A percentile compares a stretch with the other conserved stretches of the same genome.
Evolutionary conservation across 2,113 vertebrate genomes (phyloP).

Genomic region (Crotophaga sulcirostris): DNA sequence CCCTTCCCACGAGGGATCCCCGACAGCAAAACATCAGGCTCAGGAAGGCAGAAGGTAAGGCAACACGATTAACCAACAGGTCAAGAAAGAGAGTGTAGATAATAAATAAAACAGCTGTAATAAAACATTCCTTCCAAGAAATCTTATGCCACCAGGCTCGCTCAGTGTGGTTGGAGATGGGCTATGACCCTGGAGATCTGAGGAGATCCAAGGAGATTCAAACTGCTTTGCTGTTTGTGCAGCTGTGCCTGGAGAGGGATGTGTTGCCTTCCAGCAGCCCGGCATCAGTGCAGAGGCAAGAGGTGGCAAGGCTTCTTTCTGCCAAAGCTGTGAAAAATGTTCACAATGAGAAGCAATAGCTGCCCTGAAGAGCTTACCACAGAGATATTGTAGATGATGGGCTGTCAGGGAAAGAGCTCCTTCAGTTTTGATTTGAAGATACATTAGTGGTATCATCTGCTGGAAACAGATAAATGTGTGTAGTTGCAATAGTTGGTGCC

Average conservation of each 20-base stretch:
- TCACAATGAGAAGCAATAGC: neutral
- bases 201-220: neutral
- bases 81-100: neutral
- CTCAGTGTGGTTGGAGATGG: fast-evolving
- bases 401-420: neutral
- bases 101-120: too few species aligned
- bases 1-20: neutral
- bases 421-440: fast-evolving
- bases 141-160: neutral
- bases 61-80: neutral
- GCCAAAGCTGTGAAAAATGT: neutral
- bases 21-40: neutral
- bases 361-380: neutral
- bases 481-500: fast-evolving
- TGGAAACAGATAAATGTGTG: neutral
- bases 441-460: fast-evolving
- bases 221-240: neutral
- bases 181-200: neutral
- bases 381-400: fast-evolving
- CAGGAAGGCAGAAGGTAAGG: neutral
- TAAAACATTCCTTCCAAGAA: neutral
- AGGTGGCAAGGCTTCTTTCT: neutral
- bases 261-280: neutral
- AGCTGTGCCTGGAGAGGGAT: neutral
- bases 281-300: neutral